These are phyloP conservation scores for Artibeus jamaicensis DNA, from an alignment of 2,797 vertebrate genomes.

Conservation along the genomic window DNA sequence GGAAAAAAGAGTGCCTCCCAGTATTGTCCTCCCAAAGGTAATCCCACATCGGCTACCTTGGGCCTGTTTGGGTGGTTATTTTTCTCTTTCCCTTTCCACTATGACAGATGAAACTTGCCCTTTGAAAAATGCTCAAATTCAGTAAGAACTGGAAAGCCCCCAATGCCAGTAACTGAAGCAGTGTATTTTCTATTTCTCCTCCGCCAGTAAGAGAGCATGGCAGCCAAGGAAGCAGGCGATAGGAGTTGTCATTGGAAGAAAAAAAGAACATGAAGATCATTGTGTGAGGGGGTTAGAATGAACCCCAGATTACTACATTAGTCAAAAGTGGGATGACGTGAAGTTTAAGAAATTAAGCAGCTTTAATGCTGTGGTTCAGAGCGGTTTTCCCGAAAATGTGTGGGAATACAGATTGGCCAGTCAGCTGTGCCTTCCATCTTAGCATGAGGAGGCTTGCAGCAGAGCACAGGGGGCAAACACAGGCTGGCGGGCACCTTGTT, in stretches of 20 bases:
- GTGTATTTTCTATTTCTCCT: neutral
- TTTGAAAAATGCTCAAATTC: neutral
- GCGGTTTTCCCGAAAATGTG: neutral
- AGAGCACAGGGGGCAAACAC: too few species aligned
- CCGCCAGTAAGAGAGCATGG: neutral
- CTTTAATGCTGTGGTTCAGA: neutral
- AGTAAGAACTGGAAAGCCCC: neutral
- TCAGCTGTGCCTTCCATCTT: accelerated
- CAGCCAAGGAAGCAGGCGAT: neutral
- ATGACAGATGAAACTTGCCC: neutral
- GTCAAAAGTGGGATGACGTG: accelerated
- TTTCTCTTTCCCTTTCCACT: neutral
- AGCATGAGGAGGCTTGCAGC: too few species aligned
- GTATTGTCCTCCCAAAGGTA: neutral
- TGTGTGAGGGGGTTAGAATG: neutral
- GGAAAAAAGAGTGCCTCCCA: neutral
- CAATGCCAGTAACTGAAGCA: neutral
- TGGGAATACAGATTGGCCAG: neutral
- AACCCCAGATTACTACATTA: neutral
- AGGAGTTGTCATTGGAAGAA: neutral
- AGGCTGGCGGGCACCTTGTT: too few species aligned
- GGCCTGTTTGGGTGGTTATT: neutral
- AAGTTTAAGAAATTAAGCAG: neutral
- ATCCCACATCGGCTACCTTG: neutral
- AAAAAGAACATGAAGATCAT: neutral